Percentiles rank a stretch among this genome's conserved stretches.
Evolutionary conservation across 2,113 vertebrate species (phyloP).

Genomic region (Gymnorhina tibicen): DNA sequence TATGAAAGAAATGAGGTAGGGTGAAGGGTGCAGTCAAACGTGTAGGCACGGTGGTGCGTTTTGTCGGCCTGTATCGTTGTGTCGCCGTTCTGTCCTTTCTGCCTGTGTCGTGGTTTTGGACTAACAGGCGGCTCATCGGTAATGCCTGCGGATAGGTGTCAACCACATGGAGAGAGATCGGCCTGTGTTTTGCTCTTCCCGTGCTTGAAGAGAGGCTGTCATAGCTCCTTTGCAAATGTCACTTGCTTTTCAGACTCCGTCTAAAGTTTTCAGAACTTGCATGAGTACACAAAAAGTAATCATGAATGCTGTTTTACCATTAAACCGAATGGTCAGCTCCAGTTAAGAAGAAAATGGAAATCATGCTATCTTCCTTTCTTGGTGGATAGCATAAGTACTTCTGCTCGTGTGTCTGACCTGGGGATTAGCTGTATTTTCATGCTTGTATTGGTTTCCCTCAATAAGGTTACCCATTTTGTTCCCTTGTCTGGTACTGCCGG

Average conservation of each 20-base stretch:
- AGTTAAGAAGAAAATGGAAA: not conserved
- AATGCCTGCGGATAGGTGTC: not conserved
- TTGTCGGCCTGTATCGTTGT: fast-evolving
- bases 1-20: too few species aligned
- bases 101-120: not conserved
- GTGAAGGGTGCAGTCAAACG: fast-evolving
- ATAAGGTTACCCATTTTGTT: fast-evolving
- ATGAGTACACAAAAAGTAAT: not conserved
- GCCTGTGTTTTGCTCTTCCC: not conserved
- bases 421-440: not conserved
- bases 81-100: not conserved
- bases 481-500: not conserved
- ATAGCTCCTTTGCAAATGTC: not conserved
- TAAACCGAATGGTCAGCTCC: fast-evolving
- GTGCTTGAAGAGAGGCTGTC: not conserved
- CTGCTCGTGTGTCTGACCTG: not conserved
- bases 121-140: not conserved
- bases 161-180: fast-evolving
- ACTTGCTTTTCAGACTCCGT: not conserved
- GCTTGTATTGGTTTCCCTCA: not conserved
- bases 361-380: not conserved
- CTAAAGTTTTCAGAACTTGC: not conserved
- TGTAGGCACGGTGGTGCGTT: fast-evolving
- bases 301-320: not conserved
- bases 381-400: not conserved